Evolutionary conservation across 2,113 vertebrate genomes (phyloP).

Genomic region (Myrmecophaga tridactyla): DNA sequence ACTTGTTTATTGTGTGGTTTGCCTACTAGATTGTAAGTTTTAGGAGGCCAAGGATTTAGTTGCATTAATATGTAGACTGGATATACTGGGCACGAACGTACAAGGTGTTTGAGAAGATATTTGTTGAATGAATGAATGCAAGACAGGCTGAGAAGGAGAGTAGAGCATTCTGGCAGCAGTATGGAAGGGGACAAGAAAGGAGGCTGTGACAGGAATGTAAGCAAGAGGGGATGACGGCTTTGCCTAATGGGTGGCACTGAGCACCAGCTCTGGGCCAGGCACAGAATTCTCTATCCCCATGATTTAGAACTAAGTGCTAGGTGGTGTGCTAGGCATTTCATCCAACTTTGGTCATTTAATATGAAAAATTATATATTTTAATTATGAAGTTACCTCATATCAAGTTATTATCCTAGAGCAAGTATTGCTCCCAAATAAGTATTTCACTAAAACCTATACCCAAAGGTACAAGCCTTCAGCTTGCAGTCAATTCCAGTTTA

Average conservation of each 20-base stretch:
- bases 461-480: not conserved
- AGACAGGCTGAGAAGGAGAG: not conserved
- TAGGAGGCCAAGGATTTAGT: not conserved
- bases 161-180: not conserved
- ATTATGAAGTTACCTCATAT: not conserved
- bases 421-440: not conserved
- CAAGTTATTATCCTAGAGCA: conserved; percentile 8
- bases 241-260: not conserved
- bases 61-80: not conserved
- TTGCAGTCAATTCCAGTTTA: not conserved
- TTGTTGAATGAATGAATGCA: conserved; percentile 25
- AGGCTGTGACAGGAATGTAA: not conserved
- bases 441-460: not conserved
- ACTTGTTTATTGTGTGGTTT: not conserved
- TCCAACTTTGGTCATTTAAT: not conserved
- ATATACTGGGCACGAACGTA: not conserved
- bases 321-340: not conserved
- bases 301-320: not conserved
- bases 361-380: not conserved
- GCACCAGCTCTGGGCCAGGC: not conserved
- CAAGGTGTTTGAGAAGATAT: not conserved
- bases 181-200: not conserved
- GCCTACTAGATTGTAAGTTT: not conserved
- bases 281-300: not conserved
- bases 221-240: not conserved